phyloP scores from a whole-genome alignment of 2,888 invertebrate species.

The Lasius platythorax region DNA sequence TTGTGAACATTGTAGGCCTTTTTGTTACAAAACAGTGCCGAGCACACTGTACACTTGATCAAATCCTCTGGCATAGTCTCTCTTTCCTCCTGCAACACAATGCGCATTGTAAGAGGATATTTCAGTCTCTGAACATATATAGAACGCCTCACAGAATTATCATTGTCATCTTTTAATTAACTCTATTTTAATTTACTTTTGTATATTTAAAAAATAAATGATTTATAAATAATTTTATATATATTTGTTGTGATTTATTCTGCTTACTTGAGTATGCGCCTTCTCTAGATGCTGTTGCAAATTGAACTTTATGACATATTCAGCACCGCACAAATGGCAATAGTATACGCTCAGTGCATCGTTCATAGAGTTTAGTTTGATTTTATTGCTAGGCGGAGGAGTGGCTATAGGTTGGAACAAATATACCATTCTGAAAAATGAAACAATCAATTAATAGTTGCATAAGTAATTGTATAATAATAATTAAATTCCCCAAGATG shows the following conservation, averaged over 20 bases:
- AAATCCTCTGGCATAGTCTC: constrained; percentile 86
- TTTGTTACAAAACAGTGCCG: constrained; percentile 89
- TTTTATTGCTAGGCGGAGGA: constrained; percentile 87
- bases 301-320: constrained; percentile 90
- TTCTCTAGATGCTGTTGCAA: constrained; percentile 86
- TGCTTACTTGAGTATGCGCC: constrained; percentile 79
- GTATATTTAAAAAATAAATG: constrained; percentile 25
- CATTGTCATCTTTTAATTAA: not conserved
- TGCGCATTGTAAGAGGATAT: not conserved
- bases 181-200: not conserved
- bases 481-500: not conserved
- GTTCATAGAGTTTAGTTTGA: constrained; percentile 87
- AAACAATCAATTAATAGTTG: constrained; percentile 20
- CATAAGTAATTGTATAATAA: not conserved
- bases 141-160: not conserved
- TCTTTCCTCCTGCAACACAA: constrained; percentile 86
- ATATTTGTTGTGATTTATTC: constrained; percentile 15
- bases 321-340: constrained; percentile 89
- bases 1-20: constrained; percentile 90
- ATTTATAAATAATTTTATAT: not conserved
- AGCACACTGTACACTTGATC: constrained; percentile 89
- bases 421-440: constrained; percentile 83
- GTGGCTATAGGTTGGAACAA: constrained; percentile 86
- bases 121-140: not conserved
- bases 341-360: constrained; percentile 87